Percentiles rank a stretch among this genome's conserved stretches.
Evolutionary conservation across 2,888 invertebrate genomes (phyloP).

Genomic region (Caenorhabditis wallacei): DNA sequence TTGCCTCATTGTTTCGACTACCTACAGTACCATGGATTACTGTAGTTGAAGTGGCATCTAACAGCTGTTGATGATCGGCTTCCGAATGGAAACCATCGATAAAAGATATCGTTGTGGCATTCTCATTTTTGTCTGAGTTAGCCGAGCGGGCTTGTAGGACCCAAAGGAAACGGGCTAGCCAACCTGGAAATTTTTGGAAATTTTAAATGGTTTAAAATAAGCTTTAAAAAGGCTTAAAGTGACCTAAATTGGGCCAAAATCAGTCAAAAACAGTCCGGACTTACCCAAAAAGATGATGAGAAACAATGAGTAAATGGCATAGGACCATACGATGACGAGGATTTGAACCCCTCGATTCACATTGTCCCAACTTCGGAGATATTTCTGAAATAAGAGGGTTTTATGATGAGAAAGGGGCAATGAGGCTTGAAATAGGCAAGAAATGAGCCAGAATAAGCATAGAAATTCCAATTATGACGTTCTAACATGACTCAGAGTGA

Average conservation of each 20-base stretch:
- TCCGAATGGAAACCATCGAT: constrained; percentile 45
- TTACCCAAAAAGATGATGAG: constrained; percentile 56
- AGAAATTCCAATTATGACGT: too few species aligned
- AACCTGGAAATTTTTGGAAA: too few species aligned
- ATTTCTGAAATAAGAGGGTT: constrained; percentile 43
- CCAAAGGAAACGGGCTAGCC: constrained; percentile 61
- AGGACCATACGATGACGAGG: constrained; percentile 59
- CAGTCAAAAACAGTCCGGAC: not conserved
- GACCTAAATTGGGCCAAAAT: not conserved
- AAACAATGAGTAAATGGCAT: constrained; percentile 54
- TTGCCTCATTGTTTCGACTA: not conserved
- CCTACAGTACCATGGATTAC: constrained; percentile 15
- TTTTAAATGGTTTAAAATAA: too few species aligned
- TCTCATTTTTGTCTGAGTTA: constrained; percentile 22
- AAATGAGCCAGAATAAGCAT: not conserved
- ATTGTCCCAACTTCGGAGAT: constrained; percentile 56
- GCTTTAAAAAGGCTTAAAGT: not conserved
- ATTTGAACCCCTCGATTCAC: constrained; percentile 49
- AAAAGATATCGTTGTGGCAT: constrained; percentile 47
- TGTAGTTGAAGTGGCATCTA: not conserved
- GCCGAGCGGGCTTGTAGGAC: constrained; percentile 21
- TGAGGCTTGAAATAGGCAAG: not conserved
- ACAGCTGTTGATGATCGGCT: constrained; percentile 22
- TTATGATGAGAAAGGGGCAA: too few species aligned
- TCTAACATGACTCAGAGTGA: too few species aligned